Evolutionary conservation across 1,140 invertebrate species (phyloP), one percentile per base, ranked within the genome.

Genomic region (Parasteatoda tepidariorum): DNA sequence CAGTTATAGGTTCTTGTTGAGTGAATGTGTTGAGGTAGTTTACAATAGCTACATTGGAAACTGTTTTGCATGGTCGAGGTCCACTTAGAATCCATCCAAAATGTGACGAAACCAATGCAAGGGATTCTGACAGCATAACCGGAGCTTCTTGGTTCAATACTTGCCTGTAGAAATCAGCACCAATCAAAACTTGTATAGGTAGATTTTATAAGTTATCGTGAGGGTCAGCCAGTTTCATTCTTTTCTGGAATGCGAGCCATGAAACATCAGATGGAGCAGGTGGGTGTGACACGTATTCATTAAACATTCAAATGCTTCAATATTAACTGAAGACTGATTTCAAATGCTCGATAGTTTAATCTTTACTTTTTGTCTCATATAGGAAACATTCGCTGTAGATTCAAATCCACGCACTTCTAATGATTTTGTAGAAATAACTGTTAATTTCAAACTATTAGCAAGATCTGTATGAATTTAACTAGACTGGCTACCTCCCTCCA

Each of bases 71-170:
- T n/a, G n/a, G n/a, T 67, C 62, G 30, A 24, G 61, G 22, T 24
- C 62, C 62, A 79, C 41, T 67, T 22, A 79, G 61, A 6, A 68
- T 22, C 38, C 61, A 79, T 33, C 62, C 61, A 68, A 79, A 79
- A 31, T 33, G 55, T 11, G 61, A n/a, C n/a, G n/a, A n/a, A n/a
- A n/a, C n/a, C n/a, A n/a, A n/a, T n/a, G n/a, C n/a, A n/a, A n/a
- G n/a, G 28, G 57, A 78, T 13, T 78, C 33, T 54, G 34, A 18
- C 0, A 66, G 22, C 28, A 64, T 66, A 30, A 73, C 31, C n/a
- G 74, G 57, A 18, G 59, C 6, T 76, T 64, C 33, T 22, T 11
- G n/a, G 5, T 4, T 41, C 4, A 70, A 4, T 31, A 70, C 24
- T 7, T 70, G 34, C 33, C 6, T 11, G 59, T 61, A 61, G n/a